Percentiles rank a stretch among this genome's conserved stretches.
phyloP scores from a whole-genome alignment of 2,888 invertebrate genomes.

The Drosophila histrio region DNA sequence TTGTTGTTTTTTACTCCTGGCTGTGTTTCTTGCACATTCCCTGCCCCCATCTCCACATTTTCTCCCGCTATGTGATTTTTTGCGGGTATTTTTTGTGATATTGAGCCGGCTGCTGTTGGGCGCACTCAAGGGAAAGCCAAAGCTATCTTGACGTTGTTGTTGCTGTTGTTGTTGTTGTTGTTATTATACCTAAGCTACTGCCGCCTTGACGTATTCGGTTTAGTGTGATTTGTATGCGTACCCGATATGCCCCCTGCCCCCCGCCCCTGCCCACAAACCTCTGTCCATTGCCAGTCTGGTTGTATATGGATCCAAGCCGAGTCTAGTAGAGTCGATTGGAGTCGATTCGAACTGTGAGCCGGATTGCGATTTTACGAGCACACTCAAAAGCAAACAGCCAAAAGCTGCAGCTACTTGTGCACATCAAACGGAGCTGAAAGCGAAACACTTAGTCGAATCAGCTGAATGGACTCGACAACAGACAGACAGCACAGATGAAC shows the following conservation, averaged over 20 bases:
- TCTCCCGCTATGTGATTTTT: constrained; percentile 30
- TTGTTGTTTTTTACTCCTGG: constrained; percentile 16
- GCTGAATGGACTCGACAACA: constrained; percentile 37
- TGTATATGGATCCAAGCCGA: neutral
- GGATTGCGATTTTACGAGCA: constrained; percentile 57
- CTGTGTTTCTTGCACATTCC: constrained; percentile 8
- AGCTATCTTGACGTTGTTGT: constrained; percentile 28
- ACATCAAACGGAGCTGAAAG: constrained; percentile 73
- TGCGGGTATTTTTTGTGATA: constrained; percentile 63
- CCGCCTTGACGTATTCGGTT: constrained; percentile 72
- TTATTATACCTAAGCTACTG: constrained; percentile 44
- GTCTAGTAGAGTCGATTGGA: neutral
- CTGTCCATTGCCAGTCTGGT: neutral
- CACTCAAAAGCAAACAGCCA: constrained; percentile 43
- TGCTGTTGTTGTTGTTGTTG: constrained; percentile 12
- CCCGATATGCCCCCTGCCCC: neutral
- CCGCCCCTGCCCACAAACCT: neutral
- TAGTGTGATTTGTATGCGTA: constrained; percentile 71
- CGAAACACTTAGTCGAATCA: constrained; percentile 66
- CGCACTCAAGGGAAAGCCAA: constrained; percentile 71
- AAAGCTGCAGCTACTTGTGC: constrained; percentile 55
- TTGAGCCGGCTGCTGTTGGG: constrained; percentile 58
- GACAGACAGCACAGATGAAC: neutral
- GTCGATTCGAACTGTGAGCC: constrained; percentile 12
- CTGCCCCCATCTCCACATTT: constrained; percentile 9